Base-by-base conservation (phyloP, 2,797 vertebrate species). In the Hybognathus amarus region DNA sequence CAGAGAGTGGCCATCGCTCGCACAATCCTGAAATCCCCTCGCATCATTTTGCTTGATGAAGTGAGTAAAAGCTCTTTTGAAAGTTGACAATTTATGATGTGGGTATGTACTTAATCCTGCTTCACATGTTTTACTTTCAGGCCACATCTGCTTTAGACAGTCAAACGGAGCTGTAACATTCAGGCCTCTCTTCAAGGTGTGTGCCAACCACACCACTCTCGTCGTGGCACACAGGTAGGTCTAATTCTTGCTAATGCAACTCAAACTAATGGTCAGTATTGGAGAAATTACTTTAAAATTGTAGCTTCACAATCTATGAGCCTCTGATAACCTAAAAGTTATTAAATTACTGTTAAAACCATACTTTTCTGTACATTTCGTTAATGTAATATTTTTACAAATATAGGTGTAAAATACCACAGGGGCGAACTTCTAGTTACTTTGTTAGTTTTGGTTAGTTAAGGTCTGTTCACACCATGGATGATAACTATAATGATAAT, bases 61-160 rank as follows among this genome's bases (percentile, higher is more conserved):
- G 91, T 93, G 38, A 87, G 84, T 63, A 59, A 76, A 80, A 18
- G 22, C 27, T 30, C 7, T 68, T 8, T 8, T 20, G 13, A 38
- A 36, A n/a, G 1, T 27, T 22, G 27, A 52, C 12, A 61, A 17
- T 54, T 33, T 33, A 30, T 69, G 36, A 27, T 66, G 17, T 38
- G 27, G 40, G 15, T 30, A 33, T 78, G 2, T 27, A 15, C 52
- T 70, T 18, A 56, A 4, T 74, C 12, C 27, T 47, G 64, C 33
- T 64, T 33, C 2, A 20, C 11, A 47, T 20, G 24, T 47, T 52
- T 40, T 73, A 2, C 64, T 74, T 74, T 0, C 88, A 97, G 97
- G 97, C 97, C 67, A 98, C 97, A 0, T 98, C 97, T 0, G 96
- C 97, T 0, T 92, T 97, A 56, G 97, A 98, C 93, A 98, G 97